Conservation (phyloP, 2,888 invertebrate genomes). For the Vanessa cardui region DNA sequence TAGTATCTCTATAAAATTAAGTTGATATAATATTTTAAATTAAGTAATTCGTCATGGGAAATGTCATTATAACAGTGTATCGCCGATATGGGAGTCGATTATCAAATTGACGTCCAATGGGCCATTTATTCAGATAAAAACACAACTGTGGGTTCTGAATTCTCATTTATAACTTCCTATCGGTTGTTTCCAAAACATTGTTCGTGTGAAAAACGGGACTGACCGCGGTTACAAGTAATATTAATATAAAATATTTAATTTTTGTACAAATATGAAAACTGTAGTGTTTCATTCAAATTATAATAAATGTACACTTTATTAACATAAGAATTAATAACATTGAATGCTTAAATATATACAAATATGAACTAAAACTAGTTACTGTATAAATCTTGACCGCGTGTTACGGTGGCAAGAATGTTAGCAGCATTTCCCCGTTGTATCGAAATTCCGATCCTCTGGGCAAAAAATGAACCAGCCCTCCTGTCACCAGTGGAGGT, state of each 20-base stretch:
- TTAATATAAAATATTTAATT: not conserved
- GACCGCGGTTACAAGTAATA: not conserved
- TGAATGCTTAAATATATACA: too few species aligned
- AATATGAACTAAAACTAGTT: too few species aligned
- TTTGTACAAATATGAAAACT: not conserved
- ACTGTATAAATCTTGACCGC: too few species aligned
- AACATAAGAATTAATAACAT: too few species aligned
- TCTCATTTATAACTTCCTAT: conserved; percentile 64
- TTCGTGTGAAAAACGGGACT: conserved; percentile 40
- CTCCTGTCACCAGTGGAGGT: too few species aligned
- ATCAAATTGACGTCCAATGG: conserved; percentile 33
- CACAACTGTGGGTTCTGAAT: conserved; percentile 44
- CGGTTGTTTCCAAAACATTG: conserved; percentile 55
- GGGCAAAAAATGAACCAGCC: too few species aligned
- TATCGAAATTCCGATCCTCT: too few species aligned
- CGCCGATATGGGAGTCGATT: conserved; percentile 27
- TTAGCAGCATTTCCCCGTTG: too few species aligned
- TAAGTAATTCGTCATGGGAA: not conserved
- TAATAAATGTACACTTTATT: too few species aligned
- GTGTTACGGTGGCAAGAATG: too few species aligned
- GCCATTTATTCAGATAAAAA: conserved; percentile 40
- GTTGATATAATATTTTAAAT: not conserved
- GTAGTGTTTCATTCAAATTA: too few species aligned
- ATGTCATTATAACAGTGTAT: conserved; percentile 27
- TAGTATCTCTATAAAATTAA: not conserved